Percentiles rank a stretch among this genome's conserved stretches.
These are phyloP conservation scores for Micropoecilia bifurca DNA, from an alignment of 2,797 vertebrate genomes.

Conservation along the genomic window DNA sequence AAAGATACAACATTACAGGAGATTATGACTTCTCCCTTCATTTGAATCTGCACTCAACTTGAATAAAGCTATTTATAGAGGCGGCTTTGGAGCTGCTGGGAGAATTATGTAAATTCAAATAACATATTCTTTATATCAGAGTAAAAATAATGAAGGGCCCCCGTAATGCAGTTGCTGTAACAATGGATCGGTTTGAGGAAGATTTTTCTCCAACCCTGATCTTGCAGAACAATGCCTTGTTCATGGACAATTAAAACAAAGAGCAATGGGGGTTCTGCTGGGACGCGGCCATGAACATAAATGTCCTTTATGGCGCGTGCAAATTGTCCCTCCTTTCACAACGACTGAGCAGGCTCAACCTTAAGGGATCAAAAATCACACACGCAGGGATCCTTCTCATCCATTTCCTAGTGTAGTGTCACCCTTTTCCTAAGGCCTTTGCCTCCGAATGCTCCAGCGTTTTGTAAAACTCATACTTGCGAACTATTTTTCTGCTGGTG, in stretches of 20 bases:
- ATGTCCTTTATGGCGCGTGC: conserved; percentile 75
- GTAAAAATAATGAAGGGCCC: conserved; percentile 73
- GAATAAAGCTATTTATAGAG: conserved; percentile 79
- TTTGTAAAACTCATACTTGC: conserved; percentile 15
- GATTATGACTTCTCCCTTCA: conserved; percentile 68
- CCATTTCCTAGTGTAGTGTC: conserved; percentile 35
- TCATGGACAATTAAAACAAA: conserved; percentile 81
- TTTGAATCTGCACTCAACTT: conserved; percentile 68
- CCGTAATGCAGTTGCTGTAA: conserved; percentile 75
- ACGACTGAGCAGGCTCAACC: conserved; percentile 58
- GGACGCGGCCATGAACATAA: conserved; percentile 68
- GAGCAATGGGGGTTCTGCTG: conserved; percentile 73
- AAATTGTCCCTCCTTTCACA: conserved; percentile 73
- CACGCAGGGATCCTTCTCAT: conserved; percentile 28
- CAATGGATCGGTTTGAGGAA: conserved; percentile 74
- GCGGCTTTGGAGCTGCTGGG: conserved; percentile 64
- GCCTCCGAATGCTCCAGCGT: not conserved
- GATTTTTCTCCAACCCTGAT: conserved; percentile 67
- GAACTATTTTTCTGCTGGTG: conserved; percentile 1
- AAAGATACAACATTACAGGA: conserved; percentile 65
- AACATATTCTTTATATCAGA: conserved; percentile 79
- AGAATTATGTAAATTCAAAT: conserved; percentile 80
- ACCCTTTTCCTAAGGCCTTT: conserved; percentile 19
- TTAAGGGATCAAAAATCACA: conserved; percentile 56
- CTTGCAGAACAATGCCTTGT: conserved; percentile 76